These are phyloP conservation scores for Lottia gigantea DNA, from an alignment of 2,888 invertebrate genomes.

Conservation along the genomic window DNA sequence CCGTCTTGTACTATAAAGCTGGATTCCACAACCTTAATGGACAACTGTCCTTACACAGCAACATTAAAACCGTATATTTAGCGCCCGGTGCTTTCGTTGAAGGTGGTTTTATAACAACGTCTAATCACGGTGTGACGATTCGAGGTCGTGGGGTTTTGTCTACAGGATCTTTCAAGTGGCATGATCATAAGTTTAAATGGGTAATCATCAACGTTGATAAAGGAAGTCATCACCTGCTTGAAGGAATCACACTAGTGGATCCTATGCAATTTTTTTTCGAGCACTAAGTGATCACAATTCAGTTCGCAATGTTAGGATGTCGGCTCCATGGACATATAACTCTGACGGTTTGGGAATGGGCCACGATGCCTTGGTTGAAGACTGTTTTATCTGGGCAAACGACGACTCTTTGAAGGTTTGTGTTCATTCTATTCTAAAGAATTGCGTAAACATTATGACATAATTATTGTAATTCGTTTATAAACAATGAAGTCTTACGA, in stretches of 20 bases:
- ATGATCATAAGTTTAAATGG: slow-evolving; percentile 17
- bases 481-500: too few relatives aligned
- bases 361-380: slow-evolving; percentile 20
- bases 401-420: slow-evolving; percentile 28
- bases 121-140: slow-evolving; percentile 17
- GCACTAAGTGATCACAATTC: slow-evolving; percentile 15
- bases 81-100: slow-evolving; percentile 25
- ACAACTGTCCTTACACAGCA: slow-evolving; percentile 17
- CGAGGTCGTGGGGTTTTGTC: slow-evolving; percentile 24
- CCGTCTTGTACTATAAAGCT: slow-evolving; percentile 25
- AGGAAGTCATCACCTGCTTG: slow-evolving; percentile 19
- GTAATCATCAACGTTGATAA: slow-evolving; percentile 22
- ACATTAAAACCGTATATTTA: slow-evolving; percentile 24
- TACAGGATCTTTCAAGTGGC: slow-evolving; percentile 13
- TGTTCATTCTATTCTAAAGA: too few relatives aligned
- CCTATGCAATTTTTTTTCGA: slow-evolving; percentile 11
- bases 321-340: slow-evolving; percentile 26
- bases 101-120: slow-evolving; percentile 23
- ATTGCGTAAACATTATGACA: too few relatives aligned
- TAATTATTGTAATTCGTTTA: too few relatives aligned
- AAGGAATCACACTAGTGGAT: slow-evolving; percentile 26
- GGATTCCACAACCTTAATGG: slow-evolving; percentile 28
- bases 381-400: slow-evolving; percentile 26
- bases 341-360: slow-evolving; percentile 23
- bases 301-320: slow-evolving; percentile 23